A percentile compares a stretch with the other conserved stretches of the same genome.
These are phyloP conservation scores for Oscheius sp. DNA, from an alignment of 1,140 invertebrate species.

Conservation along the genomic window DNA sequence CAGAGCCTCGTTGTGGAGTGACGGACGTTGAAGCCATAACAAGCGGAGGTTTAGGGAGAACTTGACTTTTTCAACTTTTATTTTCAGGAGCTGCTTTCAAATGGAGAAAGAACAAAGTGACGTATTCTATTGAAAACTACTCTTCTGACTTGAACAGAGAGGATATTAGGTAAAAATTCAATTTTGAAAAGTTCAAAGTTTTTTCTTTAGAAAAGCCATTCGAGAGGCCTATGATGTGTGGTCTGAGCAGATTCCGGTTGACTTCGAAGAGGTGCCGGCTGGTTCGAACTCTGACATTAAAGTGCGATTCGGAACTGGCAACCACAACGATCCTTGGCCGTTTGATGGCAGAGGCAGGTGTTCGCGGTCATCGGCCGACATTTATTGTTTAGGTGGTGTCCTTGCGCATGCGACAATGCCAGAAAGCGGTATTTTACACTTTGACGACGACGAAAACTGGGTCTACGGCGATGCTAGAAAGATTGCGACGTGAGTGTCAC, in stretches of 20 bases:
- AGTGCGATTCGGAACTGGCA: constrained; percentile 51
- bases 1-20: constrained; percentile 55
- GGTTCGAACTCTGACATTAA: constrained; percentile 52
- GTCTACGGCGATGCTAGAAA: constrained; percentile 52
- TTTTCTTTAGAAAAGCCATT: constrained; percentile 34
- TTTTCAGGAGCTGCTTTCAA: constrained; percentile 53
- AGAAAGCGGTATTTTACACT: constrained; percentile 53
- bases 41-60: constrained; percentile 17
- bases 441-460: constrained; percentile 59
- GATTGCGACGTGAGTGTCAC: constrained; percentile 40
- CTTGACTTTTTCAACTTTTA: background rate
- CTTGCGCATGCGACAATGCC: constrained; percentile 59
- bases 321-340: constrained; percentile 55
- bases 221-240: constrained; percentile 55
- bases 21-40: constrained; percentile 53
- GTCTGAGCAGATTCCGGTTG: constrained; percentile 42
- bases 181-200: too few species aligned
- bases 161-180: constrained; percentile 43
- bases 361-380: background rate
- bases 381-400: constrained; percentile 47
- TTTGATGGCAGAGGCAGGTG: constrained; percentile 54
- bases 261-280: constrained; percentile 33
- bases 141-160: constrained; percentile 49
- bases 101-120: constrained; percentile 52
- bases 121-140: constrained; percentile 51